Evolutionary conservation across 2,888 invertebrate genomes (phyloP).

Genomic region (Phalangium opilio): DNA sequence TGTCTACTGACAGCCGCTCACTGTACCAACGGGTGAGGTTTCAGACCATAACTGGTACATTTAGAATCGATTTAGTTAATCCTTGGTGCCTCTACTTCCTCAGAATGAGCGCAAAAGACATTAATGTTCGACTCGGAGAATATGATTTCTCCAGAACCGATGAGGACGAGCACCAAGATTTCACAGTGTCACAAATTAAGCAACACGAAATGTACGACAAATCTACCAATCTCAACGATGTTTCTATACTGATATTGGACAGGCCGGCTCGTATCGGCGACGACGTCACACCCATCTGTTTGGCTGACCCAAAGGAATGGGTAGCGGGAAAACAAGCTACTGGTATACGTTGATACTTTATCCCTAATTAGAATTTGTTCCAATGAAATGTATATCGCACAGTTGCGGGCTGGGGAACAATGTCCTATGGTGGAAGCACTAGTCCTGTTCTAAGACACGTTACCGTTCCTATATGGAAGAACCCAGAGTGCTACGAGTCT

Average conservation of each 20-base stretch:
- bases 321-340: neutral
- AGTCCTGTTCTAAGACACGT: slow-evolving; percentile 14
- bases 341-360: too few species aligned
- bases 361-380: too few species aligned
- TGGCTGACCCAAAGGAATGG: neutral
- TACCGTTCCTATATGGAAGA: slow-evolving; percentile 15
- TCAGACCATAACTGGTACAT: too few species aligned
- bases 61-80: too few species aligned
- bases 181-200: slow-evolving; percentile 11
- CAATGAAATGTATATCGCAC: too few species aligned
- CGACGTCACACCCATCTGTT: slow-evolving; percentile 13
- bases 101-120: neutral
- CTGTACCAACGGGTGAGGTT: slow-evolving; percentile 12
- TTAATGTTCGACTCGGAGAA: slow-evolving; percentile 13
- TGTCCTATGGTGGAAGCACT: slow-evolving; percentile 5
- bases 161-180: slow-evolving; percentile 7
- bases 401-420: neutral
- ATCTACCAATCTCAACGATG: slow-evolving; percentile 14
- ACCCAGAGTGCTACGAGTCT: slow-evolving; percentile 11
- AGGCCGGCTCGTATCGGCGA: slow-evolving; percentile 7
- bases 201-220: slow-evolving; percentile 12
- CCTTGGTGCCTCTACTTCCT: too few species aligned
- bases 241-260: slow-evolving; percentile 10
- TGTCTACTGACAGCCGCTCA: slow-evolving; percentile 19
- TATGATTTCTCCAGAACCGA: slow-evolving; percentile 10